phyloP scores from a whole-genome alignment of 2,888 invertebrate species.

The Sminthurinus aureus region DNA sequence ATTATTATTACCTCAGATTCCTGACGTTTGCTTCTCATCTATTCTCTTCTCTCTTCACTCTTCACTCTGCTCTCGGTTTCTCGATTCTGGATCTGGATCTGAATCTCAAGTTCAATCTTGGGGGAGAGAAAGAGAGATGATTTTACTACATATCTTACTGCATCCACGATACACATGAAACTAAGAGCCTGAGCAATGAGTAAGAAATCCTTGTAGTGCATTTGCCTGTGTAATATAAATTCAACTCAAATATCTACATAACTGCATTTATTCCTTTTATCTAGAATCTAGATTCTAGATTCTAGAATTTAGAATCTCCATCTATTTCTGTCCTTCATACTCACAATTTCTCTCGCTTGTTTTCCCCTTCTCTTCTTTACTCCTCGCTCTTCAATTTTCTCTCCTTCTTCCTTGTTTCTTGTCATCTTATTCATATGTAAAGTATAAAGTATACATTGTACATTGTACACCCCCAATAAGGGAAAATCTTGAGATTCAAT shows the following conservation, averaged over 20 bases:
- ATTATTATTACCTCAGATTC: slow-evolving; percentile 36
- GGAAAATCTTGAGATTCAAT: not conserved
- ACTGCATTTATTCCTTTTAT: slow-evolving; percentile 26
- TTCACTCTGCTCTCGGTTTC: too few relatives aligned
- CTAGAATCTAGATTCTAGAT: slow-evolving; percentile 12
- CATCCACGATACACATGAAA: too few relatives aligned
- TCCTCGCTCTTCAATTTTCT: not conserved
- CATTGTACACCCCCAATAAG: not conserved
- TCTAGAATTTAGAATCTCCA: not conserved
- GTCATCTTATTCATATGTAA: too few relatives aligned
- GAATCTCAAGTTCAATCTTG: not conserved
- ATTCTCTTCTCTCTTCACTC: not conserved
- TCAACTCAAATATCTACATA: slow-evolving; percentile 26
- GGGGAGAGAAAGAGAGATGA: not conserved
- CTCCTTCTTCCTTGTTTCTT: not conserved
- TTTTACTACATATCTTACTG: not conserved
- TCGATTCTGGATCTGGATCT: not conserved
- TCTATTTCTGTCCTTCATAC: not conserved
- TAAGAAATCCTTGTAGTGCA: too few relatives aligned
- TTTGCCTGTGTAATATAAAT: slow-evolving; percentile 16
- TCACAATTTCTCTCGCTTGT: not conserved
- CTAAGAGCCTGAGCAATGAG: slow-evolving; percentile 16
- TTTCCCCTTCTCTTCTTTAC: not conserved
- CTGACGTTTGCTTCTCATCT: slow-evolving; percentile 19
- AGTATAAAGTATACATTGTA: too few relatives aligned